Percentiles rank a stretch among this genome's conserved stretches.
phyloP scores from a whole-genome alignment of 2,888 invertebrate species.

The Cyaniris semiargus region DNA sequence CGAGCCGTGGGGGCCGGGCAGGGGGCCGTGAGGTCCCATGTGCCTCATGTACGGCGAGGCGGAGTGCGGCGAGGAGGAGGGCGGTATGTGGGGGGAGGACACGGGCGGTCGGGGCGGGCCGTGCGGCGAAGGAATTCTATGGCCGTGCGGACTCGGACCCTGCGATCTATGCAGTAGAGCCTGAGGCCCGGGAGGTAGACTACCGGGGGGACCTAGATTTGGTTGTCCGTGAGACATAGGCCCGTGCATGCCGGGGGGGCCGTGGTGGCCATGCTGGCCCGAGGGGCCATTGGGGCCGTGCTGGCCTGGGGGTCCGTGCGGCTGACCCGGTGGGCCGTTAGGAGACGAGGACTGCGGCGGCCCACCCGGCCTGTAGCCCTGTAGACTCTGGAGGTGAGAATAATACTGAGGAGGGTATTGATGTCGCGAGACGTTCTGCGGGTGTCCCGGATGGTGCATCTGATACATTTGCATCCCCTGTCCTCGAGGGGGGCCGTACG shows the following conservation, averaged over 20 bases:
- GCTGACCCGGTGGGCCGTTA: slow-evolving; percentile 36
- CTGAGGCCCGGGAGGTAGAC: slow-evolving; percentile 33
- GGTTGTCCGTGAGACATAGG: slow-evolving; percentile 31
- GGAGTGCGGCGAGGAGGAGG: slow-evolving; percentile 20
- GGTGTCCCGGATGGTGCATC: slow-evolving; percentile 40
- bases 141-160: slow-evolving; percentile 37
- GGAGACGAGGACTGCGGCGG: slow-evolving; percentile 40
- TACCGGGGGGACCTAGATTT: slow-evolving; percentile 35
- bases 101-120: slow-evolving; percentile 35
- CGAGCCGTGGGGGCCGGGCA: slow-evolving; percentile 38
- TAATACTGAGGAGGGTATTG: slow-evolving; percentile 62
- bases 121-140: slow-evolving; percentile 43
- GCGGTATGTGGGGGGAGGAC: slow-evolving; percentile 37
- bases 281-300: slow-evolving; percentile 13
- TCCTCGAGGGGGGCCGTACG: slow-evolving; percentile 58
- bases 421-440: slow-evolving; percentile 41
- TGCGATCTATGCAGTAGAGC: slow-evolving; percentile 24
- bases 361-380: slow-evolving; percentile 44
- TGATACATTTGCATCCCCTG: slow-evolving; percentile 52
- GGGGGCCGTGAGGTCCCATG: slow-evolving; percentile 38
- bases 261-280: slow-evolving; percentile 32
- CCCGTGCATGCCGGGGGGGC: slow-evolving; percentile 32
- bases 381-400: slow-evolving; percentile 47
- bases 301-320: slow-evolving; percentile 36
- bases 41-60: slow-evolving; percentile 40